Conservation (phyloP, 2,113 vertebrate species). For the Burhinus bistriatus region DNA sequence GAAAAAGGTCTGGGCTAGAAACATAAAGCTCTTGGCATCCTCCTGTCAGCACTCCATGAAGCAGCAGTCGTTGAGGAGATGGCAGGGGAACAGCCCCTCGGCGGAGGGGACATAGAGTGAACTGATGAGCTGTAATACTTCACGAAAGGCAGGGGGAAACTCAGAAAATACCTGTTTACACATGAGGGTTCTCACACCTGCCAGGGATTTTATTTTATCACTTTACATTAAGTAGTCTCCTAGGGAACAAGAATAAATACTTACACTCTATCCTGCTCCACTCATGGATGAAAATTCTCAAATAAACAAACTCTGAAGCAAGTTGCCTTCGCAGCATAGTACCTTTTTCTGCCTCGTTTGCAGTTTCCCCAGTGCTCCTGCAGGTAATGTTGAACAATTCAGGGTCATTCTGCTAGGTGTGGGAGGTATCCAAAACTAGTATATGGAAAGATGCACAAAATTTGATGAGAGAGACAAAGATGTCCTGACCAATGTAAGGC, state of each 20-base stretch:
- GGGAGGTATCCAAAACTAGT: neutral
- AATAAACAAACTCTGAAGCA: neutral
- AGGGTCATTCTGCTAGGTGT: neutral
- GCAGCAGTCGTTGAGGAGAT: neutral
- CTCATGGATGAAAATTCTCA: neutral
- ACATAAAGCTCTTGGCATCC: neutral
- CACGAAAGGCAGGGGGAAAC: neutral
- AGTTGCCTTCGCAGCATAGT: neutral
- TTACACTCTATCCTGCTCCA: neutral
- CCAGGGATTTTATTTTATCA: neutral
- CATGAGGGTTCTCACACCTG: accelerated
- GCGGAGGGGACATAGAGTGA: accelerated
- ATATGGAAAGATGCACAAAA: neutral
- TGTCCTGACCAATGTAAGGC: neutral
- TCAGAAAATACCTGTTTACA: neutral
- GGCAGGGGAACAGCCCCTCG: neutral
- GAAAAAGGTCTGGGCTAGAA: neutral
- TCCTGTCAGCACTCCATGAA: neutral
- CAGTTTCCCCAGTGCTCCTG: neutral
- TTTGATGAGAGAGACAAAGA: neutral
- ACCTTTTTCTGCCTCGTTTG: neutral
- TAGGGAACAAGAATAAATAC: neutral
- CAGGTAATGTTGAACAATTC: neutral
- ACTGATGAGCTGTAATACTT: neutral
- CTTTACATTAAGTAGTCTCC: neutral